Evolutionary conservation across 2,113 vertebrate genomes (phyloP), one percentile per base, ranked within the genome.

Genomic region (Stigmatopora nigra): DNA sequence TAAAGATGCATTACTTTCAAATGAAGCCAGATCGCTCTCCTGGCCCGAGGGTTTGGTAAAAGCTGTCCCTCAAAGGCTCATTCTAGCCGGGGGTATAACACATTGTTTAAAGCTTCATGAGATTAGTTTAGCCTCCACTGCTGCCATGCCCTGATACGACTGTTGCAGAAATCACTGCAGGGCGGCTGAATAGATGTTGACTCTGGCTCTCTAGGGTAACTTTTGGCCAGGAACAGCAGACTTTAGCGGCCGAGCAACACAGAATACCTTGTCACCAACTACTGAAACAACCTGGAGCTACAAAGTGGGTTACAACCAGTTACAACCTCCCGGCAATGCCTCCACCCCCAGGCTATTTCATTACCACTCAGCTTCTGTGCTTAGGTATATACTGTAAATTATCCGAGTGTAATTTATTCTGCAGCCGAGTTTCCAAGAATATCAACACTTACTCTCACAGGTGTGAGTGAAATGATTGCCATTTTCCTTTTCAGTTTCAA

Each of bases 101-200:
- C 75, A 80, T 81, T 88, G 78, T 84, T 87, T 71, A 78, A 73
- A 73, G 82, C 76, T 70, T 55, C 62, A 48, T 70, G 68, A 86
- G 83, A 88, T 85, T 81, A 86, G 74, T 68, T 60, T 71, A 73
- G 74, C 71, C 58, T 11, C 57, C 44, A 70, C 63, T 49, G 36
- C 82, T 86, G 84, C 65, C 70, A 49, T 69, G 13, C 61, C 2
- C 79, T 74, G 80, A 85, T 82, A 82, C 65, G 73, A 77, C 74
- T 69, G 64, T 67, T 46, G 66, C 66, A 3, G 63, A 71, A 71
- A 73, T 79, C 61, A 75, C 69, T 58, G 72, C 48, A 16, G 63
- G 61, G 17, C 25, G 1, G 13, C 49, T 64, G 75, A 73, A 68
- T 59, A 62, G 71, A 70, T 53, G 75, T 35, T 19, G 25, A 63